Evolutionary conservation across 2,113 vertebrate species (phyloP), one percentile per base, ranked within the genome.

Genomic region (Tenebrosternarchus preto): DNA sequence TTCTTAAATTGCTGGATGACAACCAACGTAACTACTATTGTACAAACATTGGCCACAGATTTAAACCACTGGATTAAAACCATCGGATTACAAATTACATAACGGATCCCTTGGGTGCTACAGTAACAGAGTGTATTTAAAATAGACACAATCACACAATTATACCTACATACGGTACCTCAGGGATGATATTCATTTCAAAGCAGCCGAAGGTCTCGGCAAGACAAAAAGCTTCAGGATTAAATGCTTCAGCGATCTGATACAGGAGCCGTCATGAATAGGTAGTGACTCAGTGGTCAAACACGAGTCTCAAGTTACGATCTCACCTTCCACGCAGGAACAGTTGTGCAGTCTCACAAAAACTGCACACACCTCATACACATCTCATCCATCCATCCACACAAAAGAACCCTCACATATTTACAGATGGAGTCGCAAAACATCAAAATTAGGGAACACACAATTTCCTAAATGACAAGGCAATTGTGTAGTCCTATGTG

Each of bases 251-350:
- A 20, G 27, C 7, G 6, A 1, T 27, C 20, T n/a, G 64, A 39
- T 12, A 68, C 64, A 2, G 15, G 31, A 68, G 64, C 19, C n/a
- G 9, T 39, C 24, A 12, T n/a, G 64, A 33, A 39, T 12, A 16
- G 64, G 64, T 39, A 22, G 39, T 20, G 17, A 9, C n/a, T 68
- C 64, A 68, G 31, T 39, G 64, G 31, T 68, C 31, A 68, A 68
- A 68, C 20, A 20, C 64, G 9, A n/a, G 31, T 68, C 64, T 5
- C n/a, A n/a, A 0, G 5, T 68, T 31, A 39, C 64, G 31, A 68
- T 39, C 64, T 68, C 64, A 39, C 31, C n/a, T 68, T 68, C n/a
- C 33, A 68, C 64, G 8, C 59, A 61, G 43, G 5, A 50, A 50
- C 8, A 50, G 11, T 12, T 50, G 43, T 15, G 43, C 59, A 25